Evolutionary conservation across 2,113 vertebrate genomes (phyloP), one percentile per base, ranked within the genome.

Genomic region (Anseranas semipalmata): DNA sequence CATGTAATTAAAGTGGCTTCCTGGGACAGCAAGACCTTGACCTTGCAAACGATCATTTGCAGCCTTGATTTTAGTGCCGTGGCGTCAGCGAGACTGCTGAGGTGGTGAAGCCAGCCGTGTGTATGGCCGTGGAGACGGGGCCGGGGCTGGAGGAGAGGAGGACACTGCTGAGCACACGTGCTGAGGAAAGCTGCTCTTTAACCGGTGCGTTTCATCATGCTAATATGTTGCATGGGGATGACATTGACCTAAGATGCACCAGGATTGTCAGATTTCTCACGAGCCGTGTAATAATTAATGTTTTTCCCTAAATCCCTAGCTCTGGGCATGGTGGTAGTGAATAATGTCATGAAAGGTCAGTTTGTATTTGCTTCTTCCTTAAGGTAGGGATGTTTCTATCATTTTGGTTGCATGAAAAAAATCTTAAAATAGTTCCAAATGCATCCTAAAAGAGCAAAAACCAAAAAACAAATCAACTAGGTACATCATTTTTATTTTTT

Each of bases 11-110:
- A 91, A 53, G 59, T 53, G 45, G 35, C 48, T 93, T 80, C 75
- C 71, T 53, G 90, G 55, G 75, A 90, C 79, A 86, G 80, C 80
- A 53, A 77, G 85, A n/a, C 89, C 63, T n/a, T 71, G 66, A 88
- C 86, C 53, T 90, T 53, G 39, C 68, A 43, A 63, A 58, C 0
- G 1, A 27, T 52, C 7, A 3, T 65, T 73, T 58, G 50, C 85
- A 79, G 71, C 48, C 62, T 60, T 63, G 46, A 20, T 90, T 53
- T 77, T 30, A 66, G 77, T 41, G 18, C 41, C 0, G 2, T 25
- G 33, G 73, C 9, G 2, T 50, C 77, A 11, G 71, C 0, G 65
- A 65, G 37, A 7, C 11, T 3, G 46, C 85, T 62, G 76, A 10
- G 22, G 48, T 3, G 0, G 9, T 71, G 53, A 28, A 53, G 41